A percentile compares a stretch with the other conserved stretches of the same genome.
These are phyloP conservation scores for Drosophila eohydei DNA, from an alignment of 2,888 invertebrate species.

Conservation along the genomic window DNA sequence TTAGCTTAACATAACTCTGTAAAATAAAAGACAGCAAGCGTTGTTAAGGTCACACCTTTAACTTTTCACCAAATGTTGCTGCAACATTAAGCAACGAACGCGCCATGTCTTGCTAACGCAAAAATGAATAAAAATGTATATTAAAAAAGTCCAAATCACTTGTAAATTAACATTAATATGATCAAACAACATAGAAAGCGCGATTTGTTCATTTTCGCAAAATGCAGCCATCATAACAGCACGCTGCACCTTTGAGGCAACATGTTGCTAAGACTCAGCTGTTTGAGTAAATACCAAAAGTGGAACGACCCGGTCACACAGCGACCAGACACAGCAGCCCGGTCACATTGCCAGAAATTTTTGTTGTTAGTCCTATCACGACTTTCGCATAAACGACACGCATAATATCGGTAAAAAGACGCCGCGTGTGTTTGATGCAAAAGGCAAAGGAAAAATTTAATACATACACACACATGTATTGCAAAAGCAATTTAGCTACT, in stretches of 20 bases:
- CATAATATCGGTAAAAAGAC: slow-evolving; percentile 57
- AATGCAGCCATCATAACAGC: not conserved
- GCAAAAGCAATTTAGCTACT: slow-evolving; percentile 43
- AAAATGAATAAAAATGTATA: not conserved
- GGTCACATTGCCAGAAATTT: slow-evolving; percentile 50
- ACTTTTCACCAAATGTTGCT: not conserved
- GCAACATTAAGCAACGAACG: not conserved
- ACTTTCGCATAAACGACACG: slow-evolving; percentile 68
- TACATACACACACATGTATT: slow-evolving; percentile 49
- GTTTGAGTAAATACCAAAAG: slow-evolving; percentile 39
- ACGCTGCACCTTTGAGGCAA: slow-evolving; percentile 8
- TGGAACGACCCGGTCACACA: slow-evolving; percentile 28
- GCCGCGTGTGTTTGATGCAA: slow-evolving; percentile 68
- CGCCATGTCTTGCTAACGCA: not conserved
- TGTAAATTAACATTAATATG: not conserved
- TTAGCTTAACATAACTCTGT: not conserved
- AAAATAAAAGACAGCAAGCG: not conserved
- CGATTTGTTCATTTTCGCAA: not conserved
- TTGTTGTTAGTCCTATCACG: slow-evolving; percentile 61
- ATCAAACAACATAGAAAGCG: not conserved
- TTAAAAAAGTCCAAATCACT: not conserved
- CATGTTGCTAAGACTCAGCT: slow-evolving; percentile 52
- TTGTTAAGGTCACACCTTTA: slow-evolving; percentile 2
- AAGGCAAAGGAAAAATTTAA: slow-evolving; percentile 48
- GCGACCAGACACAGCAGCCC: not conserved